These are phyloP conservation scores for Xanthorhoe spadicearia DNA, from an alignment of 2,888 invertebrate species.

Conservation along the genomic window DNA sequence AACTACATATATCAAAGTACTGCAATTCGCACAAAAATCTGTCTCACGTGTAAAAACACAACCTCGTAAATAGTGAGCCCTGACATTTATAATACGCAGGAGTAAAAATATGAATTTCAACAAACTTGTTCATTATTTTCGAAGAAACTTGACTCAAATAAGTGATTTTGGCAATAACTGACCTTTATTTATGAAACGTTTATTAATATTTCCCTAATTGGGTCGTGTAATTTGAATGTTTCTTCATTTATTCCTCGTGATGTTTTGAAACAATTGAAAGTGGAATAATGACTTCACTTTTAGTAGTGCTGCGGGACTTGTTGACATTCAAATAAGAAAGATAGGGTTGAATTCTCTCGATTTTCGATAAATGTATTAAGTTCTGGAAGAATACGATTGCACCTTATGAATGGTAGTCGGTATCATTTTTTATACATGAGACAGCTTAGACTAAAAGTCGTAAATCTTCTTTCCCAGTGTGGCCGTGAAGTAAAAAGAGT, in stretches of 20 bases:
- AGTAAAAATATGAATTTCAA: constrained; percentile 29
- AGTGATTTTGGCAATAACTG: constrained; percentile 28
- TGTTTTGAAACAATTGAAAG: constrained; percentile 5
- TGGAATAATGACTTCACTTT: not conserved
- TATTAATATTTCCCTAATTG: constrained; percentile 22
- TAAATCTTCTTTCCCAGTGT: too few relatives aligned
- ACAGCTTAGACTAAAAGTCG: too few relatives aligned
- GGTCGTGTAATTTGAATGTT: constrained; percentile 13
- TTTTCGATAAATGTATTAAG: too few relatives aligned
- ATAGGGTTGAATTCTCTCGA: too few relatives aligned
- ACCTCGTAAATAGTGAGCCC: constrained; percentile 35
- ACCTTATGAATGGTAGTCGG: too few relatives aligned
- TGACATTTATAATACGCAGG: constrained; percentile 44
- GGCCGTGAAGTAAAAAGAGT: too few relatives aligned
- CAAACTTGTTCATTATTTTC: constrained; percentile 18
- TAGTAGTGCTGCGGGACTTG: not conserved
- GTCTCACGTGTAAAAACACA: constrained; percentile 22
- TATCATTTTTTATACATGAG: too few relatives aligned
- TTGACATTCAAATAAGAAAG: not conserved
- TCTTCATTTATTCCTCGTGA: constrained; percentile 1
- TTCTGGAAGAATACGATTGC: too few relatives aligned
- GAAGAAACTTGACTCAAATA: constrained; percentile 21
- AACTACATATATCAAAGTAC: not conserved
- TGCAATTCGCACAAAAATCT: not conserved
- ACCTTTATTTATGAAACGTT: constrained; percentile 27